phyloP scores from a whole-genome alignment of 1,140 invertebrate genomes.

The Drosophila pseudoananassae region DNA sequence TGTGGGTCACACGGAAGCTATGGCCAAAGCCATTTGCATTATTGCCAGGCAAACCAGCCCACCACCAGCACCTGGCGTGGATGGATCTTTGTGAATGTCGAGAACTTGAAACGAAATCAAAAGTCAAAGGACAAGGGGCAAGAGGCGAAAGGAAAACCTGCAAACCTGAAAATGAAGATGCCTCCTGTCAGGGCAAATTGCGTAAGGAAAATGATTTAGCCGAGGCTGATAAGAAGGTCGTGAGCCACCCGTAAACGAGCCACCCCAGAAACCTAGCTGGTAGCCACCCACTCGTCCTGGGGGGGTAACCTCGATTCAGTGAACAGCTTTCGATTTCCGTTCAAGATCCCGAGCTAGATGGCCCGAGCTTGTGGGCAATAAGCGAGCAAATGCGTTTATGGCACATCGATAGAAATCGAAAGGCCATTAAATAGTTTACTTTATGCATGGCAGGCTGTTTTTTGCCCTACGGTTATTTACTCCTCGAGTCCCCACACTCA shows the following conservation, averaged over 20 bases:
- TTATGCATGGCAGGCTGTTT: conserved; percentile 79
- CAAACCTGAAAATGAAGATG: conserved; percentile 40
- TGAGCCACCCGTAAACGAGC: conserved; percentile 33
- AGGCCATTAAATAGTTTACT: conserved; percentile 81
- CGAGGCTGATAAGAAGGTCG: conserved; percentile 26
- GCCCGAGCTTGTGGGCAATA: conserved; percentile 23
- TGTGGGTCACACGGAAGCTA: conserved; percentile 61
- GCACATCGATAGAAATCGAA: conserved; percentile 65
- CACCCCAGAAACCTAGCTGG: conserved; percentile 7
- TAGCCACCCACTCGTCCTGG: conserved; percentile 26
- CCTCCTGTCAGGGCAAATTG: conserved; percentile 54
- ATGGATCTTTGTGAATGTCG: conserved; percentile 22
- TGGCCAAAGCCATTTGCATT: conserved; percentile 77
- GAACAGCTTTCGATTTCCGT: conserved; percentile 79
- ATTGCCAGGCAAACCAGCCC: conserved; percentile 40
- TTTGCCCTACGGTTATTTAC: conserved; percentile 71
- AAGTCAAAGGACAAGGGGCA: conserved; percentile 48
- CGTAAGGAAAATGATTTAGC: conserved; percentile 68
- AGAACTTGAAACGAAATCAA: conserved; percentile 70
- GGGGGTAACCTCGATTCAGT: conserved; percentile 37
- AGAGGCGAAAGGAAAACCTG: conserved; percentile 10
- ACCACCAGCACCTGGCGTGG: conserved; percentile 9
- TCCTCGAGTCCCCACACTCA: conserved; percentile 53
- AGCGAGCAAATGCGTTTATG: conserved; percentile 54
- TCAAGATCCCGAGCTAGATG: conserved; percentile 32